Base-by-base conservation (phyloP, 1,140 invertebrate species). In the Plutomurus gul region DNA sequence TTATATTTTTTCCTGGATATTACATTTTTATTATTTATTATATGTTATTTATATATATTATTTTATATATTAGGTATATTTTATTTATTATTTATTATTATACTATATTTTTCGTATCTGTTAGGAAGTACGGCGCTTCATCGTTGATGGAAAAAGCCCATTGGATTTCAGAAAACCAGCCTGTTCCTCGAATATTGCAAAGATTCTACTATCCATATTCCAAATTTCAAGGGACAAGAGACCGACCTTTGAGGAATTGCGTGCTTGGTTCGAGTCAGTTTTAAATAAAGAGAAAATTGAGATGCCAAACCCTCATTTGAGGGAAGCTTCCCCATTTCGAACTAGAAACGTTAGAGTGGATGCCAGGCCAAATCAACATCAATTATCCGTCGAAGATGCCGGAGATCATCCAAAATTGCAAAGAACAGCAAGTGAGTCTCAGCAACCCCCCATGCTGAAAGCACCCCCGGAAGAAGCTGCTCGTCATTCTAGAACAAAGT, bases 91-190 rank as follows among this genome's bases (percentile, higher is more conserved):
- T 37, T 8, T 46, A 20, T 49, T 76, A n/a, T 73, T 47, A 56
- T 43, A 20, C 16, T 49, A 6, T 47, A 2, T 20, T 30, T 20
- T 49, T 36, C 43, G 25, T 11, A 27, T 71, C 33, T 43, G 40
- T 11, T 13, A 80, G 79, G 79, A 77, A 36, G 76, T 81, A 11
- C 0, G 79, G 18, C 37, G 76, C 47, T 70, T 74, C 5, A 74
- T 81, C 4, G 79, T 43, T 1, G 79, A 81, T 22, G 76, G 79
- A 37, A 43, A 43, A 13, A 81, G 49, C 18, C 79, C 79, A 10
- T 18, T 51, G 13, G 37, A 75, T 51, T 46, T 75, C 5, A 8
- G 13, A n/a, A 13, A 73, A 40, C 79, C 79, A 33, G 1, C n/a
- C 0, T 81, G 79, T 56, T 75, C 71, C 7, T 1, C 33, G 5